A percentile compares a stretch with the other conserved stretches of the same genome.
These are phyloP conservation scores for Pteropus alecto DNA, from an alignment of 2,113 vertebrate species.

Conservation along the genomic window DNA sequence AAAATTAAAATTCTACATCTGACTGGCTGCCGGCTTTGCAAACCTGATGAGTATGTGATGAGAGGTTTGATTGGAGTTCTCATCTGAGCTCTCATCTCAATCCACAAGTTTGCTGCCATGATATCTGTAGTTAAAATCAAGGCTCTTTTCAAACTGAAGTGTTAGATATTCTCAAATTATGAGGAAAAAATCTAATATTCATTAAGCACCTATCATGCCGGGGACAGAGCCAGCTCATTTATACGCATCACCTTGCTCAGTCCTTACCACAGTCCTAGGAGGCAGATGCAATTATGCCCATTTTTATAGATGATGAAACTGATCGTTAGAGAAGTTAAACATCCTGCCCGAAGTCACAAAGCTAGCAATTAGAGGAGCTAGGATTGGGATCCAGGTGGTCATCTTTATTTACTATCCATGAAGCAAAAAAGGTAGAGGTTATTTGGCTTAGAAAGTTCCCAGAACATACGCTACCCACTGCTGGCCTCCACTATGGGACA, in stretches of 20 bases:
- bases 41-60: background rate
- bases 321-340: background rate
- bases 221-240: background rate
- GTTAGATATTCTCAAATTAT: background rate
- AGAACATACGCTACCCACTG: background rate
- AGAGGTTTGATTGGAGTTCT: background rate
- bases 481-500: rapidly evolving
- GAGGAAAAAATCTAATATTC: background rate
- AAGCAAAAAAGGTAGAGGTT: background rate
- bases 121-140: background rate
- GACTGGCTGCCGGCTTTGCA: background rate
- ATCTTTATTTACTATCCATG: background rate
- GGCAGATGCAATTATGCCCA: background rate
- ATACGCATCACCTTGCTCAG: background rate
- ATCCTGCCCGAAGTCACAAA: background rate
- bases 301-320: background rate
- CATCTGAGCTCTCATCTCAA: background rate
- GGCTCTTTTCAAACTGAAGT: background rate
- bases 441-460: background rate
- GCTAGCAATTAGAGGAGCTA: background rate
- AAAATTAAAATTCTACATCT: constrained; percentile 10
- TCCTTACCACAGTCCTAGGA: background rate
- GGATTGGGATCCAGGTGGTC: rapidly evolving
- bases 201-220: background rate
- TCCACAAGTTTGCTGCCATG: background rate